Base-by-base conservation (phyloP, 2,113 vertebrate genomes). In the Ursus arctos region DNA sequence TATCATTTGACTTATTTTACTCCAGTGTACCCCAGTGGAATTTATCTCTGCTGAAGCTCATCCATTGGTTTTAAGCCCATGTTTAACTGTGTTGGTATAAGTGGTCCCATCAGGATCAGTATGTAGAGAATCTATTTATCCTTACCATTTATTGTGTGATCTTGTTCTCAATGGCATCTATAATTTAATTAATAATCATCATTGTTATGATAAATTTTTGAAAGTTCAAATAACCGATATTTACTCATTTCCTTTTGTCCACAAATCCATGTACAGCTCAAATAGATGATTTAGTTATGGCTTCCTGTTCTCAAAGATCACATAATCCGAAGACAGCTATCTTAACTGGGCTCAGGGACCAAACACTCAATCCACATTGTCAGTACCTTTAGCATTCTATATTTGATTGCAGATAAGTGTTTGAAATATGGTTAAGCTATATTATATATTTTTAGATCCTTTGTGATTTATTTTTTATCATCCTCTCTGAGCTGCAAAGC, bases 1-100 rank as follows among this genome's bases (percentile, higher is more conserved):
- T 67, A 80, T 69, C 53, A 93, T 53, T 86, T 89, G 28, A 87
- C 47, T 79, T 94, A 49, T 94, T 71, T 65, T 80, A 88, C 14
- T 13, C 28, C 47, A 74, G 3, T 51, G 1, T 51, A 71, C 40
- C 26, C 53, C n/a, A 57, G 12, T n/a, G 33, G 24, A 57, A 94
- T 43, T 72, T 86, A 31, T 43, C 28, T 33, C 31, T 63, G 19
- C 12, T 84, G 51, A 91, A 88, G 40, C 2, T 43, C 67, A 59
- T 59, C 33, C 24, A 47, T 57, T 69, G 19, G 33, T 87, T 93
- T 88, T 84, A 84, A 72, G 55, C 49, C n/a, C 13, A 59, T 53
- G 33, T 88, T 92, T 65, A 88, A 77, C 83, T 6, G 69, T 77
- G 15, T 92, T 40, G 21, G 8, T 57, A 33, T 63, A 15, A 69